Conservation (phyloP, 2,797 vertebrate genomes). For the Syngnathus acus region DNA sequence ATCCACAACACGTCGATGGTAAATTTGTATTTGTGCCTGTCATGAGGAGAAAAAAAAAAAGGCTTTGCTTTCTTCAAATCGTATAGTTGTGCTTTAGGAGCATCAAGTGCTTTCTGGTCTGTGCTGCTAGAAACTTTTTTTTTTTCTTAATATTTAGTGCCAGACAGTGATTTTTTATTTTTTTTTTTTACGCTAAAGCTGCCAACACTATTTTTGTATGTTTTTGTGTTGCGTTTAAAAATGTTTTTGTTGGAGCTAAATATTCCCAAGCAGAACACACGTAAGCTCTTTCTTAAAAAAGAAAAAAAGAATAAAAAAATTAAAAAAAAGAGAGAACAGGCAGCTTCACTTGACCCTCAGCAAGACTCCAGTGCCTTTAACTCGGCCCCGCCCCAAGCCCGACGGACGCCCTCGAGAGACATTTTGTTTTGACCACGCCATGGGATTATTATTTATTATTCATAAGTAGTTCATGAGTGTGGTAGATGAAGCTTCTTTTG, state of each 20-base stretch:
- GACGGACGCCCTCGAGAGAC: constrained; percentile 42
- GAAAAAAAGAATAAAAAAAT: constrained; percentile 1
- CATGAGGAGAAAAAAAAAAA: constrained; percentile 35
- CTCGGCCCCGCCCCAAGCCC: constrained; percentile 40
- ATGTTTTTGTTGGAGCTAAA: constrained; percentile 29
- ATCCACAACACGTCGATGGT: constrained; percentile 34
- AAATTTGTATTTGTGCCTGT: constrained; percentile 64
- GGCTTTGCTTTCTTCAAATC: constrained; percentile 55
- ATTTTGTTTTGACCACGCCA: constrained; percentile 30
- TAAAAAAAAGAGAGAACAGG: not conserved
- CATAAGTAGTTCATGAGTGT: not conserved
- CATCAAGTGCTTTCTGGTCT: constrained; percentile 90
- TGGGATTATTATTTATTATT: constrained; percentile 34
- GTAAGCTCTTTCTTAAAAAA: not conserved
- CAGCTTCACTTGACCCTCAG: constrained; percentile 46
- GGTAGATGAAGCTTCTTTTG: constrained; percentile 32
- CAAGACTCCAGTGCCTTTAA: constrained; percentile 74
- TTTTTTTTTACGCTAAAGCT: constrained; percentile 44
- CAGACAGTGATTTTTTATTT: constrained; percentile 54
- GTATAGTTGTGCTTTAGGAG: constrained; percentile 67
- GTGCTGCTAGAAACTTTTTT: constrained; percentile 82
- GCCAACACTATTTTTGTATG: constrained; percentile 48
- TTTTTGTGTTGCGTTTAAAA: constrained; percentile 25
- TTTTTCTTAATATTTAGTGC: constrained; percentile 60
- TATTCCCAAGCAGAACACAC: constrained; percentile 25